Evolutionary conservation across 2,113 vertebrate species (phyloP).

Genomic region (Hystrix cristata): DNA sequence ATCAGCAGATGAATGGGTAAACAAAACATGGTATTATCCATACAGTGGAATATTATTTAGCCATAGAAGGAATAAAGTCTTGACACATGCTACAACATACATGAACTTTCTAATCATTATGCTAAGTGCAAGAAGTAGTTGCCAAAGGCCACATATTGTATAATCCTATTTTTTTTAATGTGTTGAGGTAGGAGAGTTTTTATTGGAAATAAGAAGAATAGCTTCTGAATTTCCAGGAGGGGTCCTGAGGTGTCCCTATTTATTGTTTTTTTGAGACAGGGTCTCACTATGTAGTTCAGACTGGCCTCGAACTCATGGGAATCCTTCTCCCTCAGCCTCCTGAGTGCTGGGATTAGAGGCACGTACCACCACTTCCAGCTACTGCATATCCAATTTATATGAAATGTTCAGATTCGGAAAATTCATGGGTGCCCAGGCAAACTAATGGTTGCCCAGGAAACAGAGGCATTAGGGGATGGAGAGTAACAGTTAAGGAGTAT

Average conservation of each 20-base stretch:
- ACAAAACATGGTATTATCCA: background rate
- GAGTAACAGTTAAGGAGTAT: background rate
- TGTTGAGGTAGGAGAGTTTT: background rate
- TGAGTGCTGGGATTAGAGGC: background rate
- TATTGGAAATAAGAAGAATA: background rate
- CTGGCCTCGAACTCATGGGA: background rate
- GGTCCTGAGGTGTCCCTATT: background rate
- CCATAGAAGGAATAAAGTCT: background rate
- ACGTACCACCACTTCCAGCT: background rate
- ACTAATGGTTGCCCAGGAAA: background rate
- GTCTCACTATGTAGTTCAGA: background rate
- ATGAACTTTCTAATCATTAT: background rate
- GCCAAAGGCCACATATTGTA: background rate
- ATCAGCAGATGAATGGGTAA: background rate
- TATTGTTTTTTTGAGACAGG: background rate
- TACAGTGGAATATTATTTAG: background rate
- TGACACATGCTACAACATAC: background rate
- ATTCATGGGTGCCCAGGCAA: background rate
- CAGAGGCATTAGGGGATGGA: too few species aligned
- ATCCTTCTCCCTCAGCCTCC: background rate
- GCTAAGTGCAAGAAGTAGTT: background rate
- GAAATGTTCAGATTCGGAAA: constrained; percentile 1
- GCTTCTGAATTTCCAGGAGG: background rate
- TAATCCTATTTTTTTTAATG: background rate
- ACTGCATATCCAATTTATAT: background rate